Base-by-base conservation (phyloP, 2,113 vertebrate genomes). In the Eublepharis macularius region DNA sequence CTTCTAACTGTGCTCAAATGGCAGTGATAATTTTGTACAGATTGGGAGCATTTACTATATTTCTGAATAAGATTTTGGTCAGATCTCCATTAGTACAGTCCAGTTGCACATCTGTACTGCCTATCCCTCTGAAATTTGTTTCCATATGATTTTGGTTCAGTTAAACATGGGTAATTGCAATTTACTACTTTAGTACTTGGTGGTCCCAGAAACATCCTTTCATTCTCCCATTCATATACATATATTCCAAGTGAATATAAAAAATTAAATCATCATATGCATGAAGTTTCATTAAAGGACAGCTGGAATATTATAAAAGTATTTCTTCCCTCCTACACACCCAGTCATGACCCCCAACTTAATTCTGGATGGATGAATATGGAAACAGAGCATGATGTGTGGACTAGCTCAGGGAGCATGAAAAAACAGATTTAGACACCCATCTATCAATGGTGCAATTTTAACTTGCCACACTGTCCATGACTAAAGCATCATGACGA, bases 321-420 rank as follows among this genome's bases (percentile, higher is more conserved):
- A 34, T 21, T 3, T 0, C 0, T 0, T 66, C 19, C 4, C 1
- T 1, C 41, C 47, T 41, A 16, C 5, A 0, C 1, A 11, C 41
- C 4, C 1, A 21, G 43, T 2, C 78, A 19, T 1, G 0, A 39
- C 24, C 2, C 17, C 51, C 2, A 29, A n/a, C 34, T 77, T 87
- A 54, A 45, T 73, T 49, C 16, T 75, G 24, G 0, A 39, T 49
- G 36, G 24, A 36, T 6, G 13, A 78, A 72, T 72, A 76, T 1
- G 26, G 54, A 60, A 54, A n/a, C n/a, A 32, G n/a, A 39, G 34
- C 10, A 32, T n/a, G 34, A 73, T 34, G 29, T 69, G 66, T 79
- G n/a, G 43, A 72, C 10, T 7, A 24, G 65, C 29, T 73, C 54
- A n/a, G 34, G 12, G 19, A 66, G 36, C 34, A 73, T 11, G 68